Evolutionary conservation across 2,113 vertebrate genomes (phyloP).

Genomic region (Nanger granti): DNA sequence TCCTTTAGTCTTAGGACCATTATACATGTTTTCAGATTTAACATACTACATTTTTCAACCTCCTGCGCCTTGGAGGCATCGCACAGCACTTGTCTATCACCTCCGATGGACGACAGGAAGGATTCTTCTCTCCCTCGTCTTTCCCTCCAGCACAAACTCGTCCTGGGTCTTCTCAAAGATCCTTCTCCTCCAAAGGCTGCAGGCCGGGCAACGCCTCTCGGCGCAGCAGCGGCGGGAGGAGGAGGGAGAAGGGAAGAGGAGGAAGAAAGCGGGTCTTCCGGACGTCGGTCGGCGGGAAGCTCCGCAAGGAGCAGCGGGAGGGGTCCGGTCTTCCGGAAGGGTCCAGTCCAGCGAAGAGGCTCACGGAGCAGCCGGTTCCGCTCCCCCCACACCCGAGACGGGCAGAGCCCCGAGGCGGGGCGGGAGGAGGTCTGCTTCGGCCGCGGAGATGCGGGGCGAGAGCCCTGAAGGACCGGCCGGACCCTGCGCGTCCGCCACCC

Average conservation of each 20-base stretch:
- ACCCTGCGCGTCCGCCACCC: not conserved
- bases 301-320: accelerated
- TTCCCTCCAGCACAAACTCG: not conserved
- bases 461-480: not conserved
- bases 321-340: not conserved
- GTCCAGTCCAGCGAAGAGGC: too few species aligned
- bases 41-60: not conserved
- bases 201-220: not conserved
- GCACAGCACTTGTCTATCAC: not conserved
- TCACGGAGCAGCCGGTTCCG: not conserved
- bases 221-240: not conserved
- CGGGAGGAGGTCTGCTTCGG: not conserved
- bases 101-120: not conserved
- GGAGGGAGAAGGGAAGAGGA: not conserved
- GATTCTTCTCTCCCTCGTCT: not conserved
- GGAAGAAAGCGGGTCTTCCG: not conserved
- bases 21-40: not conserved
- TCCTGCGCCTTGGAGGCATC: not conserved
- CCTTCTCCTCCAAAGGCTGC: not conserved
- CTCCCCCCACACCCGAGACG: not conserved
- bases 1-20: not conserved
- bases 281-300: not conserved
- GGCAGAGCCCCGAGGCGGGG: not conserved
- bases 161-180: not conserved
- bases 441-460: not conserved